Percentiles rank a stretch among this genome's conserved stretches.
Conservation (phyloP, 2,797 vertebrate genomes). For the Sternotherus odoratus region DNA sequence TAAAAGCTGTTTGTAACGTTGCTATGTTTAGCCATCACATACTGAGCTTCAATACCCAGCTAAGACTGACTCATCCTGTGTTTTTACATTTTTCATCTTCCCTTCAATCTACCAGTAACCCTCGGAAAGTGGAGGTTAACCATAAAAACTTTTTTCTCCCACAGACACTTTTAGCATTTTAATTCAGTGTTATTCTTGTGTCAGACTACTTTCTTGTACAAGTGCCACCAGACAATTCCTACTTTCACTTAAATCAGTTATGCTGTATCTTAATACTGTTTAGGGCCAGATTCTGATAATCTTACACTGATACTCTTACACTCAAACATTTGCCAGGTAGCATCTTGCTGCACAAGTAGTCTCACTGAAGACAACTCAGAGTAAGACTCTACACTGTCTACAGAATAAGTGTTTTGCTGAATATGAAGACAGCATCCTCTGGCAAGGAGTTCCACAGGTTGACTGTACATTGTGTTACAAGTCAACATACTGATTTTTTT, state of each 20-base stretch:
- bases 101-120: constrained; percentile 6
- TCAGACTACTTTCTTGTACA: neutral
- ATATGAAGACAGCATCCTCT: neutral
- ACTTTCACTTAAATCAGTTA: neutral
- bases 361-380: neutral
- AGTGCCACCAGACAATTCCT: neutral
- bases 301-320: neutral
- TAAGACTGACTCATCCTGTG: neutral
- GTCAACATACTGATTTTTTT: neutral
- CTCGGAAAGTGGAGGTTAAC: constrained; percentile 25
- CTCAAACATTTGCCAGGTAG: neutral
- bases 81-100: constrained; percentile 55
- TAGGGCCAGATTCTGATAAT: neutral
- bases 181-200: neutral
- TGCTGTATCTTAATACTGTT: neutral
- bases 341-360: neutral
- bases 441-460: too few relatives aligned
- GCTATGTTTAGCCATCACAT: neutral
- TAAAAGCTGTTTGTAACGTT: neutral
- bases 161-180: neutral
- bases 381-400: neutral
- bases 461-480: too few relatives aligned
- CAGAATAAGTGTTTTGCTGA: neutral
- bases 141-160: constrained; percentile 20
- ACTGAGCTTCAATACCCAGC: neutral